A percentile compares a stretch with the other conserved stretches of the same genome.
phyloP scores from a whole-genome alignment of 37 sponge, comb jelly and placozoan species.

The Mnemiopsis leidyi region DNA sequence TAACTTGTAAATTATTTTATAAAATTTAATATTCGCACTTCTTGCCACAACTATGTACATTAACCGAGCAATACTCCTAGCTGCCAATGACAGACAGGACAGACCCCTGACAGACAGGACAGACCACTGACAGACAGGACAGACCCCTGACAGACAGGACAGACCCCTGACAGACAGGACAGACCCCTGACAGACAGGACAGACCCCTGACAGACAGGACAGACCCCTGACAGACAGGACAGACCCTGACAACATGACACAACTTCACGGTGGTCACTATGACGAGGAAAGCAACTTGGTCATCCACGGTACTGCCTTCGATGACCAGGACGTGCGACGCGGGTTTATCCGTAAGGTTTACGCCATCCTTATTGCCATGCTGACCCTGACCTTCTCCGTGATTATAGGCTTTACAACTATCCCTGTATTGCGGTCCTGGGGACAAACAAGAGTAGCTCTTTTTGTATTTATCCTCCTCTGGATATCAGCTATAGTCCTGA shows the following conservation, averaged over 20 bases:
- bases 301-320: background rate
- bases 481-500: background rate
- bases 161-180: too few relatives aligned
- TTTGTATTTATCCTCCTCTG: background rate
- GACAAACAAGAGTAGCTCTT: constrained; percentile 73
- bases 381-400: constrained; percentile 70
- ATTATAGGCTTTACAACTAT: constrained; percentile 69
- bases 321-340: background rate
- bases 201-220: too few relatives aligned
- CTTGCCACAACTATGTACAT: too few relatives aligned
- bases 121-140: too few relatives aligned
- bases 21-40: too few relatives aligned
- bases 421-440: constrained; percentile 68
- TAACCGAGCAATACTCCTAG: too few relatives aligned
- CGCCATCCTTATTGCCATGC: constrained; percentile 82
- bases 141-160: too few relatives aligned
- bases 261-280: background rate
- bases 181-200: too few relatives aligned
- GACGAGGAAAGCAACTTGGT: constrained; percentile 19
- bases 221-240: too few relatives aligned
- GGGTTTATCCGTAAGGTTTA: constrained; percentile 95
- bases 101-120: too few relatives aligned
- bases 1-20: too few relatives aligned
- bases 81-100: too few relatives aligned
- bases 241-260: background rate